phyloP scores from a whole-genome alignment of 2,797 vertebrate species.

The Nannoperca obscura region DNA sequence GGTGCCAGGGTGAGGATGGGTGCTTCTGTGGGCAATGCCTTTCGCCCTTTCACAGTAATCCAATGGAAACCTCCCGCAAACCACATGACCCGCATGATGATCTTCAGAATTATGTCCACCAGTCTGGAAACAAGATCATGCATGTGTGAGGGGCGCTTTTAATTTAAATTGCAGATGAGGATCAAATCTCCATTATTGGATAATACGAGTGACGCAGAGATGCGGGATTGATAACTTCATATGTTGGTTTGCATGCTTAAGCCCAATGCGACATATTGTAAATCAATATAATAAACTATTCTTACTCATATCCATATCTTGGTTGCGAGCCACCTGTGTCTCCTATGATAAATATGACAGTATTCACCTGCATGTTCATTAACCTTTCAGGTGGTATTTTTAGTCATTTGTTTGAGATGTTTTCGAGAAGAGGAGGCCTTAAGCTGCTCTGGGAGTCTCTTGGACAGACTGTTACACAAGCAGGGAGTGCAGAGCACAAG shows the following conservation, averaged over 20 bases:
- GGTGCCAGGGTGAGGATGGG: conserved; percentile 95
- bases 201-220: background rate
- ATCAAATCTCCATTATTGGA: background rate
- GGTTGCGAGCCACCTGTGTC: background rate
- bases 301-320: background rate
- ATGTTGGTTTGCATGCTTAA: background rate
- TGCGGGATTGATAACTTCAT: background rate
- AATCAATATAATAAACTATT: background rate
- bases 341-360: conserved; percentile 5
- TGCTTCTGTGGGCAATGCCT: conserved; percentile 91
- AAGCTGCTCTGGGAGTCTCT: conserved; percentile 12
- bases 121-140: conserved; percentile 78
- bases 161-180: background rate
- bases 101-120: conserved; percentile 91
- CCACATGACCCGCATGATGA: conserved; percentile 98
- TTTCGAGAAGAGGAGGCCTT: background rate
- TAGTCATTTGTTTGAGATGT: conserved; percentile 6
- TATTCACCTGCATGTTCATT: conserved; percentile 22
- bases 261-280: background rate
- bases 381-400: conserved; percentile 33
- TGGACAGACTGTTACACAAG: conserved; percentile 9
- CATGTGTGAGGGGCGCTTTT: conserved; percentile 4
- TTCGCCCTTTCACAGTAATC: conserved; percentile 93
- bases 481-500: background rate
- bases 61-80: conserved; percentile 97